Base-by-base conservation (phyloP, 2,888 invertebrate genomes). In the Nesidiocoris tenuis region DNA sequence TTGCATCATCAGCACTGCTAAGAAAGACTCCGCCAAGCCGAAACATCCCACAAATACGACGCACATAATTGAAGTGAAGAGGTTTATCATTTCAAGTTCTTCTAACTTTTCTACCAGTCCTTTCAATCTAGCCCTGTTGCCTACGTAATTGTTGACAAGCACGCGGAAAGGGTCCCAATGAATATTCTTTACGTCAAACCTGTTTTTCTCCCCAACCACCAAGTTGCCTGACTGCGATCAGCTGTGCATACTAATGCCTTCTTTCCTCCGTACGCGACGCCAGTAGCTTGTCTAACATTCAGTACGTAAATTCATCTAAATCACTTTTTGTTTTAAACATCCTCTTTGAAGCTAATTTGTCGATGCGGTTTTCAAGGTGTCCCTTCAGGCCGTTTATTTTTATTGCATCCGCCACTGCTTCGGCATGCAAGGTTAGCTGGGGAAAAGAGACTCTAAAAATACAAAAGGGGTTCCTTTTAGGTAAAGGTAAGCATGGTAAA, bases 211-310 rank as follows among this genome's bases (percentile, higher is more conserved):
- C n/a, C 70, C 61, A 70, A 70, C 70, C 59, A 70, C 70, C 23
- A 70, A 70, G 70, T 70, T 70, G 59, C 59, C 57, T 18, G 5
- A 55, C 39, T 16, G 70, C n/a, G 57, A 70, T 70, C 70, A 70
- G 57, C 24, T 59, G 70, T 70, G 70, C 70, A 70, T 70, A 70
- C 70, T 70, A 70, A 70, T 70, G 57, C 23, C 59, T 9, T 23
- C 21, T 70, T 59, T 68, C 24, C 19, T 18, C 65, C 63, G 24
- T 39, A 39, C 39, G 39, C 12, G 59, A n/a, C 24, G 57, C 59
- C 70, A 59, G 70, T 70, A 70, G 70, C 70, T 59, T 70, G 70
- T 70, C 70, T 70, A 59, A 70, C 70, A 70, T 70, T 70, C 70
- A 70, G 59, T 70, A 59, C 70, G 70, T 70, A 70, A 70, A 70